Percentiles rank a stretch among this genome's conserved stretches.
Evolutionary conservation across 2,113 vertebrate genomes (phyloP).

Genomic region (Forbesichthys agassizii): DNA sequence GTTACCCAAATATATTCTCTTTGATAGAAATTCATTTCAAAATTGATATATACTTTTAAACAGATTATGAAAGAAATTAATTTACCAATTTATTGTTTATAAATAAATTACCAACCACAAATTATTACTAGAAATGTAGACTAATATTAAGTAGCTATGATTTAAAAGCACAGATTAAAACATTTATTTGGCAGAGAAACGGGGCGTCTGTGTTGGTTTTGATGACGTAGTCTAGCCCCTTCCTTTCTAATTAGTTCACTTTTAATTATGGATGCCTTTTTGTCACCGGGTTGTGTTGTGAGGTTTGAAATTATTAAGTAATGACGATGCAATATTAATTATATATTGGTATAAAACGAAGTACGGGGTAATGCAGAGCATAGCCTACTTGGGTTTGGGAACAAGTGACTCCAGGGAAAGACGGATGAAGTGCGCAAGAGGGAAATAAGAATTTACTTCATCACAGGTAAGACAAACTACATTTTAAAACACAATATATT

Average conservation of each 20-base stretch:
- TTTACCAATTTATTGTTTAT: slow-evolving; percentile 70
- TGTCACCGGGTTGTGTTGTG: slow-evolving; percentile 80
- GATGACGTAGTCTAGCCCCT: slow-evolving; percentile 46
- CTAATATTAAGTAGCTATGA: slow-evolving; percentile 31
- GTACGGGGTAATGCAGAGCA: slow-evolving; percentile 59
- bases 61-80: slow-evolving; percentile 31
- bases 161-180: too few species aligned
- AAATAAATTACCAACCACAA: slow-evolving; percentile 72
- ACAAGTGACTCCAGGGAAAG: slow-evolving; percentile 46
- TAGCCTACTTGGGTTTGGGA: slow-evolving; percentile 51
- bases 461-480: not conserved
- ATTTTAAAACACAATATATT: not conserved
- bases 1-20: not conserved
- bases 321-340: slow-evolving; percentile 87
- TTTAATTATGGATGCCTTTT: slow-evolving; percentile 87
- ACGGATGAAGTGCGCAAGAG: not conserved
- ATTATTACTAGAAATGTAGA: slow-evolving; percentile 61
- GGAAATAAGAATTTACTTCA: not conserved
- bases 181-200: too few species aligned
- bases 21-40: too few species aligned
- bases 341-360: slow-evolving; percentile 79
- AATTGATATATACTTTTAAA: slow-evolving; percentile 26
- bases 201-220: not conserved
- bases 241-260: slow-evolving; percentile 72
- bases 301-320: slow-evolving; percentile 88